phyloP scores from a whole-genome alignment of 2,113 vertebrate genomes.

The Zosterops japonicus region DNA sequence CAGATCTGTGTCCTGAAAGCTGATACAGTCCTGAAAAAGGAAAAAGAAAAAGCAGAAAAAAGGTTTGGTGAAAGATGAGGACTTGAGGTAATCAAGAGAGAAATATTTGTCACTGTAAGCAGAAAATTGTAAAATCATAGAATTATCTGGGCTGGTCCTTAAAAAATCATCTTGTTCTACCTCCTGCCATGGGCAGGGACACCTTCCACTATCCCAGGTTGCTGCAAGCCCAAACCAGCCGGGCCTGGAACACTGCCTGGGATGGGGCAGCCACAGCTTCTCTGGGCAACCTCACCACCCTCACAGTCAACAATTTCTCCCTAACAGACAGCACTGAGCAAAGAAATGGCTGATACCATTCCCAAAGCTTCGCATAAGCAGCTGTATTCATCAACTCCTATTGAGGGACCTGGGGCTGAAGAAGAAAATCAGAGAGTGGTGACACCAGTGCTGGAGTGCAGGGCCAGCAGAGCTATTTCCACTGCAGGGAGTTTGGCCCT shows the following conservation, averaged over 20 bases:
- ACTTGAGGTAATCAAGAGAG: neutral
- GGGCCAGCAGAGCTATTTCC: neutral
- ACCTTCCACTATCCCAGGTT: neutral
- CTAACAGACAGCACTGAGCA: neutral
- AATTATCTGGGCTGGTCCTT: neutral
- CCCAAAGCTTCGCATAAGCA: neutral
- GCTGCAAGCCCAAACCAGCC: neutral
- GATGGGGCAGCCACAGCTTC: neutral
- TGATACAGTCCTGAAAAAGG: neutral
- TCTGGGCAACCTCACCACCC: rapidly evolving
- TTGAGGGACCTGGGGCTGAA: neutral
- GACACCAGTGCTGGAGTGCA: neutral
- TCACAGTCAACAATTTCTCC: neutral
- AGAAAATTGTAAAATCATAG: neutral
- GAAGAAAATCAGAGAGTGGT: neutral
- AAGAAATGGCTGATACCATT: neutral
- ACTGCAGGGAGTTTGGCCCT: rapidly evolving
- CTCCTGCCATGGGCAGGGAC: neutral
- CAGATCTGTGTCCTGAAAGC: neutral
- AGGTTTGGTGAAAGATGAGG: neutral
- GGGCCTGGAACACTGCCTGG: rapidly evolving
- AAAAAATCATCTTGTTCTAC: neutral
- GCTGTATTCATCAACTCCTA: neutral
- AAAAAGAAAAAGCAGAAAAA: neutral
- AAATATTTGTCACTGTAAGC: neutral